Base-by-base conservation (phyloP, 2,888 invertebrate genomes). In the Chrysolina oricalcia region DNA sequence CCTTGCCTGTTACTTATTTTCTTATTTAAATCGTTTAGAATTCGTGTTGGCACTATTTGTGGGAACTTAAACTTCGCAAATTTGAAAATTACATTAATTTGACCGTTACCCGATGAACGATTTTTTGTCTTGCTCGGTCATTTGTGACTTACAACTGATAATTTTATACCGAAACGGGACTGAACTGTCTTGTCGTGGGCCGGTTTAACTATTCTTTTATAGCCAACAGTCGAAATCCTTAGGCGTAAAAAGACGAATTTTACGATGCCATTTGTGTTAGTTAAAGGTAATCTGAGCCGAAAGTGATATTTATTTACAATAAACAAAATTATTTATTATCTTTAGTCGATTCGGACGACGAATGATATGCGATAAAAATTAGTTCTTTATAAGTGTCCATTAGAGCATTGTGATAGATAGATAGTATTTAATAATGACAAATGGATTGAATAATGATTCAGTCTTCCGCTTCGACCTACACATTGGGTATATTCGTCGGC, bases 181-280 rank as follows among this genome's bases (percentile, higher is more conserved):
- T 21, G 13, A 10, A 10, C 13, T n/a, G n/a, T n/a, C n/a, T 48
- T n/a, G 27, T 0, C 0, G 59, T 59, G 59, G 59, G 27, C 27
- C 23, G 59, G 35, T 59, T n/a, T 27, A 10, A 59, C 59, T 13
- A 27, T 27, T 59, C 59, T 59, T 59, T 59, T 68, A 68, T 68
- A 15, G 68, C 53, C 35, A 40, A 50, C 50, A 27, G 46, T 50
- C 67, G n/a, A 3, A 68, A 68, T 1, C 27, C 13, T 41, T 17
- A 53, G 48, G 53, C 68, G 68, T 68, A 68, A 68, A 67, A 68
- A 35, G 68, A 27, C 15, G 53, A 41, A 68, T 35, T 68, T 68
- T 68, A 68, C 53, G 68, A 53, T 21, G 68, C 19, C 53, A 53
- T 68, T 68, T 17, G 19, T 6, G 53, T 53, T 53, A 68, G 68